Evolutionary conservation across 1,140 invertebrate species (phyloP), one percentile per base, ranked within the genome.

Genomic region (Drosophila kepulauana): DNA sequence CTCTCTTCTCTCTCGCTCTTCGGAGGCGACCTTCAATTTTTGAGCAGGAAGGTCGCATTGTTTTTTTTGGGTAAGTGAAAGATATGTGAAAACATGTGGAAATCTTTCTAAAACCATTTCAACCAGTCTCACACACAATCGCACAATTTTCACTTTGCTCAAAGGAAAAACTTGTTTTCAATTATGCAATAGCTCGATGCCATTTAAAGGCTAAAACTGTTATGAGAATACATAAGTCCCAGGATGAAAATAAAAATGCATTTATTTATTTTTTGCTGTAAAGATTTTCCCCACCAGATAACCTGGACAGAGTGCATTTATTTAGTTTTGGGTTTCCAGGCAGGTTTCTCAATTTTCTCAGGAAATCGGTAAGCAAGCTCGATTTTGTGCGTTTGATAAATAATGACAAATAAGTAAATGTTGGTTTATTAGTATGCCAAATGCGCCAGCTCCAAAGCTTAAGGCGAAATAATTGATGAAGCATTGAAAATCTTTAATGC

Each of bases 31-130:
- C 72, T 75, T 75, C 72, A 75, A 15, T 68, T 25, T 30, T 11
- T 10, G 5, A 8, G 20, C 43, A 28, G 43, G 51, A 70, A 70
- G 58, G 66, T 70, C 51, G 51, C 43, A 3, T 58, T 38, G 15
- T 16, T 54, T 25, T 54, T 25, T 11, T 79, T 25, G 72, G 69
- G 82, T 84, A 80, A 84, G 80, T 80, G 69, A 49, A 62, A 57
- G 35, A 46, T 41, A 41, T 41, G 56, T 43, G 57, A 11, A 38
- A 13, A 16, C 35, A 15, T 28, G 43, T 57, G 72, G 33, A 70
- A 63, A 77, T 68, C 81, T 81, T 72, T 52, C 71, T 74, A 69
- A 62, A 59, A 13, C 69, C 62, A 65, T 41, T 46, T 25, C 20
- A 56, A 63, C 58, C 58, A 63, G 67, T 45, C 57, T 3, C 3